Conservation (phyloP, 1,140 invertebrate species). For the Anagrus nilaparvatae region DNA sequence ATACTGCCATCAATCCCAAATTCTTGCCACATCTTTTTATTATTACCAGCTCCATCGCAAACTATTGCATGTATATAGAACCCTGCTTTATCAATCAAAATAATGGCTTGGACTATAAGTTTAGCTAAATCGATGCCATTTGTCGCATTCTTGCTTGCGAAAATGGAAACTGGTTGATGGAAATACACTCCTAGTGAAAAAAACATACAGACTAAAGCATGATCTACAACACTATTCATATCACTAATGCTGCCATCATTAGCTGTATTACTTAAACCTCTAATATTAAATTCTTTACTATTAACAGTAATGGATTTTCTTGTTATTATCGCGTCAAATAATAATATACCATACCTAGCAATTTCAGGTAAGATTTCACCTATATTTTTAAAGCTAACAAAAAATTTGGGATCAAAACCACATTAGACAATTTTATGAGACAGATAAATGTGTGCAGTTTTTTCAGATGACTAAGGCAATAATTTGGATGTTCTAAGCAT, state of each 20-base stretch:
- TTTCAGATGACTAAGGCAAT: slow-evolving; percentile 1
- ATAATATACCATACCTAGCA: slow-evolving; percentile 12
- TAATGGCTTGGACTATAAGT: slow-evolving; percentile 13
- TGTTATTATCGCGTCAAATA: slow-evolving; percentile 15
- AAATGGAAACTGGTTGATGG: slow-evolving; percentile 15
- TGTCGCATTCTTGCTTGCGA: slow-evolving; percentile 13
- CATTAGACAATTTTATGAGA: slow-evolving; percentile 5
- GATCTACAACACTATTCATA: slow-evolving; percentile 9
- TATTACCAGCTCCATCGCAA: slow-evolving; percentile 7
- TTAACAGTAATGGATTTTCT: slow-evolving; percentile 12
- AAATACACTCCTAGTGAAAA: slow-evolving; percentile 13
- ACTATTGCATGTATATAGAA: slow-evolving; percentile 10
- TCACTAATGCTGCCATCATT: not conserved
- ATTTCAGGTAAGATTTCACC: slow-evolving; percentile 1
- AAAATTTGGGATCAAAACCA: slow-evolving; percentile 17
- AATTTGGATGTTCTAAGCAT: slow-evolving; percentile 9
- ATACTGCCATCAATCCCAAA: slow-evolving; percentile 9
- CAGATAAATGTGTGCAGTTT: slow-evolving; percentile 13
- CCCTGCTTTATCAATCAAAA: slow-evolving; percentile 12
- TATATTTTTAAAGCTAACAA: slow-evolving; percentile 9
- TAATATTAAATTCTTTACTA: slow-evolving; percentile 11
- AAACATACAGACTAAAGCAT: slow-evolving; percentile 18
- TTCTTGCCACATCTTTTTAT: slow-evolving; percentile 14
- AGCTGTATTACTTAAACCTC: slow-evolving; percentile 16
- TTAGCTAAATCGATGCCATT: slow-evolving; percentile 13